Evolutionary conservation across 2,888 invertebrate species (phyloP), one percentile per base, ranked within the genome.

Genomic region (Plebejus anna): DNA sequence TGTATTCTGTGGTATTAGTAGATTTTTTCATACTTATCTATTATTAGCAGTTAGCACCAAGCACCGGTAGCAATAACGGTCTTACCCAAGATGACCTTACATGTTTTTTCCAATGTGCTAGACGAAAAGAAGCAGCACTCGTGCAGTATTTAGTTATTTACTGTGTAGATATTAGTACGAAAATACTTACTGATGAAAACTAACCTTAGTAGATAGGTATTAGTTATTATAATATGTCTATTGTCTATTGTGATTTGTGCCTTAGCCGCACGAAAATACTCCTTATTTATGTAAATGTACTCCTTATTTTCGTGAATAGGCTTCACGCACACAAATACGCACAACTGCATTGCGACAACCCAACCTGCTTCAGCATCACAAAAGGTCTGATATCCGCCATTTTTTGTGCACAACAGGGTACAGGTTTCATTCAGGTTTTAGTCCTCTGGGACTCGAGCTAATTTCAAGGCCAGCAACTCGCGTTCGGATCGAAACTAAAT

Each of bases 281-380:
- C 22, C 22, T 22, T 22, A 22, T 22, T 2, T 55, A 55, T 16
- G 55, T 13, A 11, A 66, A 28, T 66, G 61, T 66, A 66, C 3
- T 7, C 11, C 28, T 32, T 66, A 7, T 66, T 16, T 61, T 32
- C 13, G 66, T 16, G 5, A 66, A 36, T 66, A 66, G 32, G 66
- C 66, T 66, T 32, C 66, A 66, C 32, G 66, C 66, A 66, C 66
- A 66, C 66, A 66, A 66, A 32, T 13, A 66, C 66, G 66, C 66
- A 66, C 32, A 13, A 66, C 66, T 66, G 66, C 66, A 66, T 66
- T 66, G 32, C 66, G 66, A 66, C 66, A 66, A 13, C 66, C 7
- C 32, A 66, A 66, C 66, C 66, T 66, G 66, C 66, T 66, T 66
- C 66, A 11, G 28, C 28, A 16, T 32, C 66, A 66, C 32, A 66